phyloP scores from a whole-genome alignment of 2,888 invertebrate genomes.

The Eremobia ochroleuca region DNA sequence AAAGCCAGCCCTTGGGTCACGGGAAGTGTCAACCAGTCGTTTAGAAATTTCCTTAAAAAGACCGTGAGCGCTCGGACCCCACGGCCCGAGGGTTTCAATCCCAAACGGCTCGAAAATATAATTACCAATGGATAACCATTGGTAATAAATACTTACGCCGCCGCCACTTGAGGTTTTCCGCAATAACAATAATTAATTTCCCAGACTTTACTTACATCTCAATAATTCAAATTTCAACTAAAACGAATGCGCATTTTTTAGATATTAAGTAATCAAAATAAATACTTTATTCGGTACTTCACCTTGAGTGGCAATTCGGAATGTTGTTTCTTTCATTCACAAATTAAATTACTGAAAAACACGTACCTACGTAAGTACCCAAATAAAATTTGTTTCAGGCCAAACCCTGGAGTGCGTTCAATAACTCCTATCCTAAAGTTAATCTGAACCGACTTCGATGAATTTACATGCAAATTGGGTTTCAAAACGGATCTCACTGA shows the following conservation, averaged over 20 bases:
- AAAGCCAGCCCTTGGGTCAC: too few species aligned
- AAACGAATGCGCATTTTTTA: neutral
- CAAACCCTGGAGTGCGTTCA: conserved; percentile 70
- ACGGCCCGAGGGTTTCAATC: too few species aligned
- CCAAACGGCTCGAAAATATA: too few species aligned
- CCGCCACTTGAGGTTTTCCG: too few species aligned
- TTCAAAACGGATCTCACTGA: conserved; percentile 84
- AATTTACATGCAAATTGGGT: conserved; percentile 90
- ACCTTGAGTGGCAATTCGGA: neutral
- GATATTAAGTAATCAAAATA: neutral
- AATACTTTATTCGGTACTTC: neutral
- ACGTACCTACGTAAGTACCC: neutral
- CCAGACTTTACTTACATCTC: neutral
- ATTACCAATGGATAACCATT: too few species aligned
- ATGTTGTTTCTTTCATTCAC: conserved; percentile 9
- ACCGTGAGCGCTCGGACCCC: too few species aligned
- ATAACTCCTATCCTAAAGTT: conserved; percentile 81
- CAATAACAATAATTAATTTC: neutral
- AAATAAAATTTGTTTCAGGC: conserved; percentile 49
- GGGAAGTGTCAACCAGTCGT: too few species aligned
- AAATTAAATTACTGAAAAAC: conserved; percentile 35
- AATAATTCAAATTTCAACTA: neutral
- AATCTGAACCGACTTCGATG: conserved; percentile 85
- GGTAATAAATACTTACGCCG: too few species aligned
- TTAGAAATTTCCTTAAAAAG: too few species aligned